phyloP scores from a whole-genome alignment of 1,140 invertebrate species.

The Rhizoglyphus robini region DNA sequence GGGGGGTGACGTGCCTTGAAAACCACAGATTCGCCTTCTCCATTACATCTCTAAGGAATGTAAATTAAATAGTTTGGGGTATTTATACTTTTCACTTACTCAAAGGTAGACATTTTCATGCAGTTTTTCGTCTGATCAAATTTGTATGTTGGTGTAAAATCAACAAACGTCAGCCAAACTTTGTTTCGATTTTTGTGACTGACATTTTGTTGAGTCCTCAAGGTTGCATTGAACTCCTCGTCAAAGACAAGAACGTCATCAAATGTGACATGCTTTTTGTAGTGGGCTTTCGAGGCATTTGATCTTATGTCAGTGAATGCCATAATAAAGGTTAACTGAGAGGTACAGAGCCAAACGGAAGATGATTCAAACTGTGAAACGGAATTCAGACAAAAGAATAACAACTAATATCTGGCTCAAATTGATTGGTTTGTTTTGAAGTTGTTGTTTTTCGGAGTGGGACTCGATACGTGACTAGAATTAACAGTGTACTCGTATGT shows the following conservation, averaged over 20 bases:
- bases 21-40: background rate
- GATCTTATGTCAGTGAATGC: background rate
- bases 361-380: no score
- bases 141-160: conserved; percentile 1
- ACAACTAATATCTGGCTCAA: no score
- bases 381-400: no score
- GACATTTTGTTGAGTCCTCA: background rate
- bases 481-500: no score
- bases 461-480: no score
- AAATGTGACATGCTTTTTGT: background rate
- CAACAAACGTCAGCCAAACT: conserved; percentile 5
- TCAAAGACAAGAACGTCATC: conserved; percentile 8
- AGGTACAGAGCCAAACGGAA: no score
- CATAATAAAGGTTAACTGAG: no score
- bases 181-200: background rate
- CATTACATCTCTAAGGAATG: background rate
- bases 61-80: background rate
- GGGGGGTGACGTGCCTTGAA: background rate
- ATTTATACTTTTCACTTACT: background rate
- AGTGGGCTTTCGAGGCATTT: background rate
- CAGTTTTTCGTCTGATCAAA: background rate
- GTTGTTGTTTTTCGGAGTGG: no score
- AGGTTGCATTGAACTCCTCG: background rate
- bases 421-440: no score
- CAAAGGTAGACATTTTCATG: background rate